Conservation (phyloP, 2,113 vertebrate species). For the Etheostoma cragini region DNA sequence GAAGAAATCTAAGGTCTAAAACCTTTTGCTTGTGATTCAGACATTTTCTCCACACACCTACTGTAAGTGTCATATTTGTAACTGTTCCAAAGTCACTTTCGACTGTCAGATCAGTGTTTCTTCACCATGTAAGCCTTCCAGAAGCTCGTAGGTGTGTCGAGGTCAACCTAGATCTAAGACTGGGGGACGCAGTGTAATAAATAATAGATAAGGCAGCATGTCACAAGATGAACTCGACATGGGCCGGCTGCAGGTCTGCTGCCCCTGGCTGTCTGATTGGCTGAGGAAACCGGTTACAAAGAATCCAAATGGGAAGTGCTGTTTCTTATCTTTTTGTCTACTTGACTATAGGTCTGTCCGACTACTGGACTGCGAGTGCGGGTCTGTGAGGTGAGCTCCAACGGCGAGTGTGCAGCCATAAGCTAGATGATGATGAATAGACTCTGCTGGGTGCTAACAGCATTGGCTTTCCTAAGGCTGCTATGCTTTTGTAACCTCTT, state of each 20-base stretch:
- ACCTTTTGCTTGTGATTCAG: constrained; percentile 26
- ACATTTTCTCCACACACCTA: constrained; percentile 23
- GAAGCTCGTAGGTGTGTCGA: constrained; percentile 4
- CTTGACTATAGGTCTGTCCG: constrained; percentile 31
- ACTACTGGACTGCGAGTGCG: constrained; percentile 13
- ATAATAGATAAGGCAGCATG: constrained; percentile 53
- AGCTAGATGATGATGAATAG: constrained; percentile 65
- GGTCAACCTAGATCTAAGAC: constrained; percentile 47
- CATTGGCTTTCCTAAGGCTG: constrained; percentile 38
- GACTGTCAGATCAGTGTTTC: constrained; percentile 27
- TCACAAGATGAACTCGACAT: constrained; percentile 45
- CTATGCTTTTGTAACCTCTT: constrained; percentile 54
- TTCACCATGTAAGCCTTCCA: constrained; percentile 17
- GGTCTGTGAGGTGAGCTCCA: constrained; percentile 43
- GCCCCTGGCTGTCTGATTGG: constrained; percentile 19
- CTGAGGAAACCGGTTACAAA: not conserved
- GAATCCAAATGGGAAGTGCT: constrained; percentile 9
- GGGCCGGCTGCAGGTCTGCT: constrained; percentile 2
- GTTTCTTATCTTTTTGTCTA: constrained; percentile 22
- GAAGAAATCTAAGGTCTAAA: constrained; percentile 28
- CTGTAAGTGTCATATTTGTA: constrained; percentile 25
- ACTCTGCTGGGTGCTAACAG: constrained; percentile 39
- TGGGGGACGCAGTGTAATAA: constrained; percentile 43
- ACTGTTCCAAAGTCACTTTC: constrained; percentile 22
- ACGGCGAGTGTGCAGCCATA: constrained; percentile 44